Conservation (phyloP, 2,797 vertebrate species). For the Ambastaia sidthimunki region DNA sequence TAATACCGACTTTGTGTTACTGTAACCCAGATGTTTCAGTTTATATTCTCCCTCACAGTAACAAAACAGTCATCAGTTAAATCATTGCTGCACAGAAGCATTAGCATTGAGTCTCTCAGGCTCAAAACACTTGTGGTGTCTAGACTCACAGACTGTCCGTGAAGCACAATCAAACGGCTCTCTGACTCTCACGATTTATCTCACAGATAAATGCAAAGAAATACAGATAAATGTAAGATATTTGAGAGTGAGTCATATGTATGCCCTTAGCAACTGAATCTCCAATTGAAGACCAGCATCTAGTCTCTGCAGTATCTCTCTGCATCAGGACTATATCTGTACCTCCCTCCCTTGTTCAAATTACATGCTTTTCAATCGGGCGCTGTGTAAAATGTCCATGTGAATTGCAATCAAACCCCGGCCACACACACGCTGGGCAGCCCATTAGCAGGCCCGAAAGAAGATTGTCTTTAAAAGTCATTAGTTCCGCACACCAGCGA, state of each 20-base stretch:
- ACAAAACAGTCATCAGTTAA: no score
- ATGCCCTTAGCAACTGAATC: slow-evolving; percentile 68
- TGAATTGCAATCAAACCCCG: slow-evolving; percentile 76
- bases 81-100: no score
- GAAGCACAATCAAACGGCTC: no score
- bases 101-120: no score
- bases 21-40: no score
- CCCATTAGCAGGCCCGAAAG: slow-evolving; percentile 70
- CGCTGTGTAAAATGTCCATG: slow-evolving; percentile 74
- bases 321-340: slow-evolving; percentile 44
- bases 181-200: no score
- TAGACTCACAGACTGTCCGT: no score
- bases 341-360: slow-evolving; percentile 72
- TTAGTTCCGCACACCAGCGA: slow-evolving; percentile 84
- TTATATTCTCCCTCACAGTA: no score
- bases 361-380: slow-evolving; percentile 78
- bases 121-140: no score
- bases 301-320: slow-evolving; percentile 72
- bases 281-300: slow-evolving; percentile 70
- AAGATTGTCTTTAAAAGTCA: slow-evolving; percentile 82
- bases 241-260: slow-evolving; percentile 6
- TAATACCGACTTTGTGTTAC: no score
- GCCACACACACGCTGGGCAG: slow-evolving; percentile 56
- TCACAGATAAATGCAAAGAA: no score
- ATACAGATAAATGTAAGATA: slow-evolving; percentile 12